phyloP scores from a whole-genome alignment of 2,113 vertebrate species.

The Paracyprichromis sp. region DNA sequence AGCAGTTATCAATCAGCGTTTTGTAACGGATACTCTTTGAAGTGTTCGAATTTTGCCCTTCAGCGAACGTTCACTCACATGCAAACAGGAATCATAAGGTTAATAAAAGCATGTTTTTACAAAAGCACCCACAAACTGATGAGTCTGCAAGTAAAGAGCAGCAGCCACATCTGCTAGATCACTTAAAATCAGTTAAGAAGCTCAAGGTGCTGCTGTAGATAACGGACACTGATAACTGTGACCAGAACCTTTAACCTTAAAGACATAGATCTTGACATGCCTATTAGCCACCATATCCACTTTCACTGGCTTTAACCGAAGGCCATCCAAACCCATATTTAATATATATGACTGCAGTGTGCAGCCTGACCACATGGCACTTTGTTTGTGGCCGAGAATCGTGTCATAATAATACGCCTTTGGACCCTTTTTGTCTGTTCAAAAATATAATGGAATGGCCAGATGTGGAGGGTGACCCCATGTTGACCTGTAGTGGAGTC shows the following conservation, averaged over 20 bases:
- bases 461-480: slow-evolving; percentile 64
- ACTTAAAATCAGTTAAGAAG: slow-evolving; percentile 68
- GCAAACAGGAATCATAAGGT: background rate
- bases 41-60: background rate
- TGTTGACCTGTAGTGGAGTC: slow-evolving; percentile 35
- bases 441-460: slow-evolving; percentile 58
- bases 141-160: background rate
- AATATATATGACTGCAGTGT: background rate
- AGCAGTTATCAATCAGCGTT: background rate
- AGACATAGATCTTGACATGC: slow-evolving; percentile 46
- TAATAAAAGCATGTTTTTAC: background rate
- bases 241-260: slow-evolving; percentile 46
- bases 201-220: slow-evolving; percentile 24
- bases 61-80: background rate
- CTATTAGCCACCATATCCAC: slow-evolving; percentile 21
- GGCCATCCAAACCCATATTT: background rate
- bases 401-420: background rate
- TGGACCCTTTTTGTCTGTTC: background rate
- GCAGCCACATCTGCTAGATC: slow-evolving; percentile 49
- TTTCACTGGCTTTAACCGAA: slow-evolving; percentile 12
- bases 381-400: background rate
- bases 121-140: background rate
- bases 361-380: background rate
- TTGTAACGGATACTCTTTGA: background rate
- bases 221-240: slow-evolving; percentile 42